phyloP scores from a whole-genome alignment of 2,113 vertebrate genomes.

The Percina caprodes region DNA sequence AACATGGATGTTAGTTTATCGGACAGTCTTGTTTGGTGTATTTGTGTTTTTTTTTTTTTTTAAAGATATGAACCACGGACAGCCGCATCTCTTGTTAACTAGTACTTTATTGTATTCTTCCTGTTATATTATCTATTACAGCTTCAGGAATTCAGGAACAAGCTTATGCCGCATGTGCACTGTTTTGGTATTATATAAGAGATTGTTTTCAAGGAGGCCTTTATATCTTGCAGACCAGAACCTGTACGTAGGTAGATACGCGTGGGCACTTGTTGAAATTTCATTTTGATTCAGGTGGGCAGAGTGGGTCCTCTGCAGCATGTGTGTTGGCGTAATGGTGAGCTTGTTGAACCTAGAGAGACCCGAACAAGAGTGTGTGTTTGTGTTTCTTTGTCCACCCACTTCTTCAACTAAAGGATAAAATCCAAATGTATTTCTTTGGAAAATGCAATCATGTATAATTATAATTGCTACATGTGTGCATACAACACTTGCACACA shows the following conservation, averaged over 20 bases:
- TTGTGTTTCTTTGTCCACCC: slow-evolving; percentile 46
- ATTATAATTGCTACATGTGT: slow-evolving; percentile 29
- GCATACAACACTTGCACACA: background rate
- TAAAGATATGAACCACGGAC: background rate
- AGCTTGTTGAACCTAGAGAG: slow-evolving; percentile 49
- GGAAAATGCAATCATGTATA: slow-evolving; percentile 35
- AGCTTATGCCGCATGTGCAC: background rate
- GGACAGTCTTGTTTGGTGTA: background rate
- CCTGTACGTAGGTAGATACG: slow-evolving; percentile 65
- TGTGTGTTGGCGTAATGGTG: slow-evolving; percentile 71
- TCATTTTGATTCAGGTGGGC: slow-evolving; percentile 74
- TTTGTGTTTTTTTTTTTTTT: background rate
- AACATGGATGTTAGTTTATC: background rate
- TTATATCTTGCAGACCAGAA: slow-evolving; percentile 36
- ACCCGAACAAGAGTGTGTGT: slow-evolving; percentile 18
- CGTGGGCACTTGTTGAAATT: slow-evolving; percentile 74
- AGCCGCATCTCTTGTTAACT: background rate
- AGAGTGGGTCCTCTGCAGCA: slow-evolving; percentile 60
- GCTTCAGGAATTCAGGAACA: background rate
- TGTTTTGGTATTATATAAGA: slow-evolving; percentile 49
- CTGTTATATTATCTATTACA: background rate
- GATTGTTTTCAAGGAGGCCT: slow-evolving; percentile 34
- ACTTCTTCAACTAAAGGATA: slow-evolving; percentile 47
- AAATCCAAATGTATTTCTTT: slow-evolving; percentile 55
- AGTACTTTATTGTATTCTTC: background rate